phyloP scores from a whole-genome alignment of 2,797 vertebrate genomes.

The Alouatta caraya region DNA sequence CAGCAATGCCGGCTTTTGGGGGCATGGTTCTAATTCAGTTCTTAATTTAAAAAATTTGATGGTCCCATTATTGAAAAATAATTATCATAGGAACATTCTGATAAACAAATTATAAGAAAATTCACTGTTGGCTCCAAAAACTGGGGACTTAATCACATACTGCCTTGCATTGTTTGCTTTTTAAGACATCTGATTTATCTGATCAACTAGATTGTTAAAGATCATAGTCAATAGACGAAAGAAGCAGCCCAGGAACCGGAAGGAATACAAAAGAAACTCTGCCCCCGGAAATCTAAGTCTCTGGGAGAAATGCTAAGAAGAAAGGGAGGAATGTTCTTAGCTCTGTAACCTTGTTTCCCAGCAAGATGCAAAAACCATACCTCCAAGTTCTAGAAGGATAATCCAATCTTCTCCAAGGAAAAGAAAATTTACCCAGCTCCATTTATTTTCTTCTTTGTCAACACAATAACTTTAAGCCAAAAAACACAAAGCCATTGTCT shows the following conservation, averaged over 20 bases:
- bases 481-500: background rate
- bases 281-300: background rate
- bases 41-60: background rate
- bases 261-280: background rate
- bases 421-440: background rate
- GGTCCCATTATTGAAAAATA: background rate
- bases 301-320: background rate
- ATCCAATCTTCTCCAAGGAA: background rate
- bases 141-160: background rate
- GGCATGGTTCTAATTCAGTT: background rate
- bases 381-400: background rate
- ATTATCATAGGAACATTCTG: background rate
- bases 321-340: background rate
- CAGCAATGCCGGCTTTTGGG: background rate
- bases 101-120: background rate
- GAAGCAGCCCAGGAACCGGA: background rate
- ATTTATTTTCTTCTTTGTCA: background rate
- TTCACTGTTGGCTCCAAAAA: background rate
- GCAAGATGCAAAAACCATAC: background rate
- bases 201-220: background rate
- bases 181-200: background rate
- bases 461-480: background rate
- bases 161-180: background rate
- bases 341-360: background rate
- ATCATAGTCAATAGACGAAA: background rate